Conservation (phyloP, 2,113 vertebrate genomes). For the Trogon melanurus region DNA sequence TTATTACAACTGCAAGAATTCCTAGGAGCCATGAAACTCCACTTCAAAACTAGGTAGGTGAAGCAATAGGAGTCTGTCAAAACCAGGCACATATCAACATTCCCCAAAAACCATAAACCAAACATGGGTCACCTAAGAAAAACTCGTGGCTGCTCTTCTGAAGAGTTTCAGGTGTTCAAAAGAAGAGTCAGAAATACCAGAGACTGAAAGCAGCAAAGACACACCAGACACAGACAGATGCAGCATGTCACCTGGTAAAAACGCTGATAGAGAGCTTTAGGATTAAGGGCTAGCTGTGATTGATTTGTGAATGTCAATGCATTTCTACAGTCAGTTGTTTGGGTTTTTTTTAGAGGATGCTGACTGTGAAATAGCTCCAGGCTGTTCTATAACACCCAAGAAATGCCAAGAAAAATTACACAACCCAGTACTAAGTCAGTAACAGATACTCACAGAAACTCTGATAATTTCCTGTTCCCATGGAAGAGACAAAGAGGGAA, state of each 20-base stretch:
- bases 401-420: slow-evolving; percentile 33
- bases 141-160: not conserved
- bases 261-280: not conserved
- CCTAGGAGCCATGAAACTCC: not conserved
- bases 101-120: not conserved
- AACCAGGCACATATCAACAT: not conserved
- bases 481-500: not conserved
- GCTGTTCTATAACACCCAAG: slow-evolving; percentile 21
- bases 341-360: not conserved
- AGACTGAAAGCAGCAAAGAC: not conserved
- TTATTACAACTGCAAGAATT: not conserved
- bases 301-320: not conserved
- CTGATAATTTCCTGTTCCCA: not conserved
- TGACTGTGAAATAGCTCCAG: slow-evolving; percentile 12
- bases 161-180: not conserved
- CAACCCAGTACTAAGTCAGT: not conserved
- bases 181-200: not conserved
- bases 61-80: not conserved
- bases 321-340: not conserved
- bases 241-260: not conserved
- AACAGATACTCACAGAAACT: not conserved
- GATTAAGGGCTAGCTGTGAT: not conserved
- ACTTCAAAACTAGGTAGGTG: not conserved
- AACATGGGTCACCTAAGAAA: not conserved
- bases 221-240: not conserved